Base-by-base conservation (phyloP, 1,140 invertebrate species). In the Cherax quadricarinatus region DNA sequence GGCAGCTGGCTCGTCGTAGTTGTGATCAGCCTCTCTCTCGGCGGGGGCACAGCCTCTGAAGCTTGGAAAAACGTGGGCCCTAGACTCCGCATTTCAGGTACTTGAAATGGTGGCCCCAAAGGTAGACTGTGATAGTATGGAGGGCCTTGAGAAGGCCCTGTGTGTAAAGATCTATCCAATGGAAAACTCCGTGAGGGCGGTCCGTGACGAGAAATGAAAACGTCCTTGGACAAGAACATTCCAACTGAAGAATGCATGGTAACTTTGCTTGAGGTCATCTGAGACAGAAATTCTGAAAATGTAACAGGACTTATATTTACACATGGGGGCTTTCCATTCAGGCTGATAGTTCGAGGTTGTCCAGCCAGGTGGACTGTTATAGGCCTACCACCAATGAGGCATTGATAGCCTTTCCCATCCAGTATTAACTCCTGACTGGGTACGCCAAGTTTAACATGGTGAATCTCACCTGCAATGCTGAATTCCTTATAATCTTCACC, bases 341-440 rank as follows among this genome's bases (percentile, higher is more conserved):
- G 95, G 94, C 97, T 97, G 0, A 99, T 95, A 51, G 96, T 96
- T 88, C 97, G 96, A 73, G 96, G 95, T 93, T 97, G 97, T 0
- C 97, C 97, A 94, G 97, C 97, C 18, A 99, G 95, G 14, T 97
- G 97, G n/a, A 99, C 96, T 21, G 96, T 96, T 7, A 98, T 96
- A 0, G 98, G 97, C 73, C 98, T 97, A 5, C 98, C 98, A 82
- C 98, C 98, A 95, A 99, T 99, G 93, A 97, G 97, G 94, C 98
- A 98, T 94, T 98, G 97, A 94, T 98, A 98, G 96, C 97, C 97
- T 53, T 96, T 96, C 30, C 97, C 97, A 95, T 99, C 98, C 53
- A 99, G 97, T 93, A 97, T 98, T 1, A 99, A 95, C 95, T 99
- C 98, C 85, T 98, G 96, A 0, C 98, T 98, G 0, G 98, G 98